These are phyloP conservation scores for Lepetodrilus schrolli DNA, from an alignment of 2,888 invertebrate genomes.

Conservation along the genomic window DNA sequence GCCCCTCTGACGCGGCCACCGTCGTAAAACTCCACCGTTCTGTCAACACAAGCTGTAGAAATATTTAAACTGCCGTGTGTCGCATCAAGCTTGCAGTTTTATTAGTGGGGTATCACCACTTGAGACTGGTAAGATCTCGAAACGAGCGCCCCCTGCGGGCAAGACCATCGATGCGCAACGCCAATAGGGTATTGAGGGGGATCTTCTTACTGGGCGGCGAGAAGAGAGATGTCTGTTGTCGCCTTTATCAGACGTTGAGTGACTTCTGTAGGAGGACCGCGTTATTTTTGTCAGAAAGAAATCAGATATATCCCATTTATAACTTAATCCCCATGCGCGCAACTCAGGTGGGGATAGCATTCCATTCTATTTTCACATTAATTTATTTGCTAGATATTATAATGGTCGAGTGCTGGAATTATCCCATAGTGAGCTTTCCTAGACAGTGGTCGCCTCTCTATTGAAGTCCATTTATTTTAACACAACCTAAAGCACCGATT, in stretches of 20 bases:
- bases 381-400: too few relatives aligned
- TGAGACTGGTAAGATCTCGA: background rate
- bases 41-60: background rate
- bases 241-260: background rate
- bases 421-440: too few relatives aligned
- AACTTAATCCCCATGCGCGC: slow-evolving; percentile 9
- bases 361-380: too few relatives aligned
- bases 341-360: background rate
- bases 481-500: too few relatives aligned
- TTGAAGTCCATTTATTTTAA: too few relatives aligned
- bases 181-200: slow-evolving; percentile 2
- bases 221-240: background rate
- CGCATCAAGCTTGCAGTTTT: background rate
- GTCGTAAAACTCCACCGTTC: slow-evolving; percentile 6
- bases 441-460: too few relatives aligned
- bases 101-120: background rate
- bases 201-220: slow-evolving; percentile 14
- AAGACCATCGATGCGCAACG: background rate
- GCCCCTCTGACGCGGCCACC: background rate
- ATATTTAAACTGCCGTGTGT: slow-evolving; percentile 12
- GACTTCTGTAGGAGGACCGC: background rate
- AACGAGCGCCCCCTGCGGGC: slow-evolving; percentile 16
- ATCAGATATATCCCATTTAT: slow-evolving; percentile 7
- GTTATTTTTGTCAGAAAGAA: background rate
- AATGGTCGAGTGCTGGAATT: too few relatives aligned